Evolutionary conservation across 2,888 invertebrate genomes (phyloP).

Genomic region (Onchidella celtica): DNA sequence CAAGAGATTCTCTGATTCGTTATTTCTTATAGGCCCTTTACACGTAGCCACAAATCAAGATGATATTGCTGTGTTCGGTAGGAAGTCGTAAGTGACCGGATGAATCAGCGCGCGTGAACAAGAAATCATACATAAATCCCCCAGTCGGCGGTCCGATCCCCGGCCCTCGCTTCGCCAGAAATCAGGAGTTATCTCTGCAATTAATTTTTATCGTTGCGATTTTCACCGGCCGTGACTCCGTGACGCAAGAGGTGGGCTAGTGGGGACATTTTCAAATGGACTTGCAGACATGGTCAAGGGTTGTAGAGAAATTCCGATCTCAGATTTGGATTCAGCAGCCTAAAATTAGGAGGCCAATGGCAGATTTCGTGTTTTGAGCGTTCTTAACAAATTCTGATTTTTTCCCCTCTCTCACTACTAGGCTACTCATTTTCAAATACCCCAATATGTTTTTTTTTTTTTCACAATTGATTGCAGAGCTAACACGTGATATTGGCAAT

Average conservation of each 20-base stretch:
- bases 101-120: not conserved
- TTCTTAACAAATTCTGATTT: not conserved
- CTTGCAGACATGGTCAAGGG: not conserved
- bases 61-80: not conserved
- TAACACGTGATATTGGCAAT: no score
- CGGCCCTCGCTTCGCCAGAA: not conserved
- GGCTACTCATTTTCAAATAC: not conserved
- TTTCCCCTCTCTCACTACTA: not conserved
- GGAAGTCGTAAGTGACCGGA: not conserved
- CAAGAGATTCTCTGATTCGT: no score
- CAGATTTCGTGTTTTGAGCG: constrained; percentile 1
- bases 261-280: constrained; percentile 6
- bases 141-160: constrained; percentile 3
- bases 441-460: not conserved
- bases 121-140: constrained; percentile 1
- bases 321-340: not conserved
- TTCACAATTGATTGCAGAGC: not conserved
- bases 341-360: not conserved
- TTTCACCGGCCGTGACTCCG: not conserved
- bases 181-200: constrained; percentile 9
- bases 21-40: not conserved
- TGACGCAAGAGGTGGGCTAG: constrained; percentile 3
- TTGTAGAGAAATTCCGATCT: not conserved
- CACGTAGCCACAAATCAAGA: not conserved
- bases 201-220: not conserved